Evolutionary conservation across 1,140 invertebrate species (phyloP).

Genomic region (Leguminivora glycinivorella): DNA sequence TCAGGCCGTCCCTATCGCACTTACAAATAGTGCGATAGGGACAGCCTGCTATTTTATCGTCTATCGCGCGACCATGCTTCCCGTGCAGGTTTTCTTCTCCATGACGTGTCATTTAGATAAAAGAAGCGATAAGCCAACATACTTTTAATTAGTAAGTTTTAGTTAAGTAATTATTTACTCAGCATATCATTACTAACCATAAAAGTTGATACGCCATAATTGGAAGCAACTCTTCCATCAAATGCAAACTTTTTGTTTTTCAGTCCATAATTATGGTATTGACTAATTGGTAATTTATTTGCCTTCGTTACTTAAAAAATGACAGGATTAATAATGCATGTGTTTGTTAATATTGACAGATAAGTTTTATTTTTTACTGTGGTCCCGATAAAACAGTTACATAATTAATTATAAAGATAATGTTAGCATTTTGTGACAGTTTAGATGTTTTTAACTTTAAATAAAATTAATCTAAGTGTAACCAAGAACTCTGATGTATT

Average conservation of each 20-base stretch:
- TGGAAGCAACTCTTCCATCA: neutral
- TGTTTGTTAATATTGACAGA: constrained; percentile 8
- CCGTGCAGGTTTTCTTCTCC: neutral
- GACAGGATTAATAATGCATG: constrained; percentile 1
- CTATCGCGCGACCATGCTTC: too few relatives aligned
- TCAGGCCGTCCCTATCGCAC: too few relatives aligned
- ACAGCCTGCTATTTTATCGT: too few relatives aligned
- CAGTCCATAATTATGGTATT: neutral
- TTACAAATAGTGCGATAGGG: too few relatives aligned
- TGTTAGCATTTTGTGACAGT: neutral
- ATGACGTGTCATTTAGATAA: neutral
- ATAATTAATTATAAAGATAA: neutral
- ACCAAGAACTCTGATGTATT: too few relatives aligned
- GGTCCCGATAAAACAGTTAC: neutral
- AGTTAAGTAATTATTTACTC: neutral
- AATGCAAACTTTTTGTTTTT: neutral
- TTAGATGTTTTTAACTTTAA: too few relatives aligned
- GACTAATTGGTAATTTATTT: neutral
- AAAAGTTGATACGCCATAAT: constrained; percentile 6
- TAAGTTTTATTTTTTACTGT: neutral
- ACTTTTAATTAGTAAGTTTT: constrained; percentile 10
- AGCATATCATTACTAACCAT: neutral
- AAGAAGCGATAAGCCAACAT: neutral
- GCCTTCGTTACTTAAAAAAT: neutral
- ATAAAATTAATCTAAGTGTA: neutral